phyloP scores from a whole-genome alignment of 35 echinoderm and acorn worm species.

The Amphiura filiformis region DNA sequence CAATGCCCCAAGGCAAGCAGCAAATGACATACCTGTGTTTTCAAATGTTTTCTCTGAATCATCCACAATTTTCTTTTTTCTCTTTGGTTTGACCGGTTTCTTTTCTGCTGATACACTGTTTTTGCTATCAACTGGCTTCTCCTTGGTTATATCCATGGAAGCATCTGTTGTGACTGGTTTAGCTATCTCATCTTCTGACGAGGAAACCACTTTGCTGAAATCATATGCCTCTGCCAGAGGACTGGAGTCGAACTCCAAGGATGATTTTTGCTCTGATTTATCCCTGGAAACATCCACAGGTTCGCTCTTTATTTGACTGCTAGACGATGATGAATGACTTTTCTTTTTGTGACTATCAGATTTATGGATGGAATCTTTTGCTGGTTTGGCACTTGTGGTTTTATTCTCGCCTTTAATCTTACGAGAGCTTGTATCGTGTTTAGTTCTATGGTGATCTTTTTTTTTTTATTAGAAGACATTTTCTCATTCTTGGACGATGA shows the following conservation, averaged over 20 bases:
- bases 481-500: background rate
- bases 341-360: background rate
- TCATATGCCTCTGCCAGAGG: too few species aligned
- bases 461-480: background rate
- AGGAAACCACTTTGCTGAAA: too few species aligned
- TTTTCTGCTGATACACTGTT: background rate
- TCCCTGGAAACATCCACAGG: background rate
- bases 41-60: conserved; percentile 24
- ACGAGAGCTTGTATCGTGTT: background rate
- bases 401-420: background rate
- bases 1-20: conserved; percentile 34
- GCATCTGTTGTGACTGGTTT: background rate
- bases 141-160: too few species aligned
- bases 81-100: background rate
- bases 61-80: background rate
- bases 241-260: too few species aligned
- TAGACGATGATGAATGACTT: background rate
- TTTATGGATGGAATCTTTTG: background rate
- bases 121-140: background rate
- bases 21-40: conserved; percentile 63
- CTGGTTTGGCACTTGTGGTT: background rate
- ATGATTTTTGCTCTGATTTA: background rate
- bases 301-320: background rate
- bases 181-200: too few species aligned
- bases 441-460: background rate